Conservation (phyloP, 1,140 invertebrate genomes). For the Plectrocnemia conspersa region DNA sequence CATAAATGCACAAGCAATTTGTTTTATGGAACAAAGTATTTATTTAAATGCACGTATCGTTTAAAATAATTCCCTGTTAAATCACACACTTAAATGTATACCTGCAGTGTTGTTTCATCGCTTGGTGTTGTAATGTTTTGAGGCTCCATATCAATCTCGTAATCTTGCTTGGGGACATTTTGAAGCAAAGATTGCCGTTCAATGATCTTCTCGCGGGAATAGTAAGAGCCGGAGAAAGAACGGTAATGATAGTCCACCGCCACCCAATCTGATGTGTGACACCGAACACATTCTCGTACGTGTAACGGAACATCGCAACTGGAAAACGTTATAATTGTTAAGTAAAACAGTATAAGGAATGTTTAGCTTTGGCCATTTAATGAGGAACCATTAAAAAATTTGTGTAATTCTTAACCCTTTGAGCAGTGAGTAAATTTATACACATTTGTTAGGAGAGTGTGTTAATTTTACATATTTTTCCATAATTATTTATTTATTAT, state of each 20-base stretch:
- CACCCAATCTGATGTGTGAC: slow-evolving; percentile 84
- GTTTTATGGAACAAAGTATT: too few relatives aligned
- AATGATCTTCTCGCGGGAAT: slow-evolving; percentile 54
- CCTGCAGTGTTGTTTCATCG: slow-evolving; percentile 44
- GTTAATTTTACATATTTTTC: too few relatives aligned
- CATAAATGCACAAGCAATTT: too few relatives aligned
- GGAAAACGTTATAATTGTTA: slow-evolving; percentile 38
- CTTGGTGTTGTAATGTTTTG: slow-evolving; percentile 38
- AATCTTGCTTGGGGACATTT: slow-evolving; percentile 63
- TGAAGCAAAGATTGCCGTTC: slow-evolving; percentile 56
- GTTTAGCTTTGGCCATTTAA: too few relatives aligned
- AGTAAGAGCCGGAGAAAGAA: slow-evolving; percentile 63
- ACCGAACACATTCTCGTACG: slow-evolving; percentile 78
- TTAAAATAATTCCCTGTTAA: not conserved
- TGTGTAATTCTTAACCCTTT: too few relatives aligned
- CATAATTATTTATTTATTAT: too few relatives aligned
- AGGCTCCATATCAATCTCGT: slow-evolving; percentile 60
- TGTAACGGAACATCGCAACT: slow-evolving; percentile 73
- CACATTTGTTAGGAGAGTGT: too few relatives aligned
- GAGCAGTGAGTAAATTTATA: too few relatives aligned
- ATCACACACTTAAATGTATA: slow-evolving; percentile 25
- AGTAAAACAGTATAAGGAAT: too few relatives aligned
- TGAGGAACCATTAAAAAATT: too few relatives aligned
- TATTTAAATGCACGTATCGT: too few relatives aligned
- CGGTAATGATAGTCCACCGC: slow-evolving; percentile 73